phyloP scores from a whole-genome alignment of 1,140 invertebrate species.

The Drosophila burlai region DNA sequence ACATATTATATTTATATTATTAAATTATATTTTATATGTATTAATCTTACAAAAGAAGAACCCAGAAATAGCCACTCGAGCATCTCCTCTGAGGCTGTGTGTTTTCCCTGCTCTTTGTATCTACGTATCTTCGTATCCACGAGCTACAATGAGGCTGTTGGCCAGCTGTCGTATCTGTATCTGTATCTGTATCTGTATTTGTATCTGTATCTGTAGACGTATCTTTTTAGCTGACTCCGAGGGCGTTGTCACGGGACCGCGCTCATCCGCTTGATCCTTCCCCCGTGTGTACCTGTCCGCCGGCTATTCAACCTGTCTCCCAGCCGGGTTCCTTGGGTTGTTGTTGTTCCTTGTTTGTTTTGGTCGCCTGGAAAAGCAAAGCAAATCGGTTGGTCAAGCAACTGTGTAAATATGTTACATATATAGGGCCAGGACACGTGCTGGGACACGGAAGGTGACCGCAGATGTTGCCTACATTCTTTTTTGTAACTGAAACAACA shows the following conservation, averaged over 20 bases:
- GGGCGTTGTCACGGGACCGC: constrained; percentile 18
- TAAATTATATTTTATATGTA: not conserved
- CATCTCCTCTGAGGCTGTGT: constrained; percentile 10
- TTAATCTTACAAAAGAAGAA: not conserved
- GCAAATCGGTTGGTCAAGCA: constrained; percentile 68
- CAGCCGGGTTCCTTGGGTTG: not conserved
- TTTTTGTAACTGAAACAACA: not conserved
- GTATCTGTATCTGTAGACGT: constrained; percentile 14
- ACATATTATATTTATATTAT: not conserved
- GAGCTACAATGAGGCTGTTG: constrained; percentile 49
- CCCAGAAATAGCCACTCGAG: not conserved
- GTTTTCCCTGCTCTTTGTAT: not conserved
- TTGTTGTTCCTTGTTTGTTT: constrained; percentile 32
- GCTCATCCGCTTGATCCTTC: constrained; percentile 33
- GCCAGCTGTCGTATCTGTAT: constrained; percentile 29
- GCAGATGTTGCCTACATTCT: constrained; percentile 19
- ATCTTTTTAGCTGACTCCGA: constrained; percentile 9
- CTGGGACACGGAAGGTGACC: constrained; percentile 1
- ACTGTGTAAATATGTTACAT: constrained; percentile 33
- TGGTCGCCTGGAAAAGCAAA: constrained; percentile 58
- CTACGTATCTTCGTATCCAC: constrained; percentile 17
- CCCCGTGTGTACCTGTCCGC: constrained; percentile 27
- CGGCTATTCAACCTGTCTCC: constrained; percentile 33
- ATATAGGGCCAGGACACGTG: constrained; percentile 17
- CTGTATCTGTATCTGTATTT: not conserved